These are phyloP conservation scores for Eilema caniola DNA, from an alignment of 2,888 invertebrate genomes.

Conservation along the genomic window DNA sequence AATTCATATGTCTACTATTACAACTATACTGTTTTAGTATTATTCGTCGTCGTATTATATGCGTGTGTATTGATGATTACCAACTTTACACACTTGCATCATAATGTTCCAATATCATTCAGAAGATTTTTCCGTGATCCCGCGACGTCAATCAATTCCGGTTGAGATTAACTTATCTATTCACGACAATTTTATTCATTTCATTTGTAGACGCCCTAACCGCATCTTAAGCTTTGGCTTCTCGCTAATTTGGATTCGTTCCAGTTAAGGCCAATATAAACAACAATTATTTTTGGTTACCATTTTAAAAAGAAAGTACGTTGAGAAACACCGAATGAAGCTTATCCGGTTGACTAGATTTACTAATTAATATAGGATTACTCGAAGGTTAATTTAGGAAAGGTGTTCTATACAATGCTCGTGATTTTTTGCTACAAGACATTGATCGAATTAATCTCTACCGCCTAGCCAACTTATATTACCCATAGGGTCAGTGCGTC, in stretches of 20 bases:
- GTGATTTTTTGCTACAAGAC: too few relatives aligned
- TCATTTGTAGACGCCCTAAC: slow-evolving; percentile 28
- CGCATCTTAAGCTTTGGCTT: slow-evolving; percentile 39
- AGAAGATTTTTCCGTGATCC: too few relatives aligned
- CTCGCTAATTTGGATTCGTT: slow-evolving; percentile 49
- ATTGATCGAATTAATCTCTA: too few relatives aligned
- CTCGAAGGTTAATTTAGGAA: not conserved
- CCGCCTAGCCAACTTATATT: too few relatives aligned
- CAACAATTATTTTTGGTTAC: slow-evolving; percentile 16
- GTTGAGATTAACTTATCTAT: slow-evolving; percentile 8
- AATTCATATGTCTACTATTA: too few relatives aligned
- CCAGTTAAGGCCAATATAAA: slow-evolving; percentile 48
- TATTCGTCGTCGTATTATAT: too few relatives aligned
- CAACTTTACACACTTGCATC: too few relatives aligned
- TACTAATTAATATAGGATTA: slow-evolving; percentile 26
- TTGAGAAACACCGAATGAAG: not conserved
- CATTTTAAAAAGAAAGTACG: slow-evolving; percentile 28
- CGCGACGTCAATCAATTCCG: not conserved
- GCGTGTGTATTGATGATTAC: too few relatives aligned
- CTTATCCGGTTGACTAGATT: slow-evolving; percentile 21
- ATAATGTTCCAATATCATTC: too few relatives aligned
- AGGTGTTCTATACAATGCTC: too few relatives aligned
- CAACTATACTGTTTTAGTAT: too few relatives aligned
- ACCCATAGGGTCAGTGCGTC: too few relatives aligned
- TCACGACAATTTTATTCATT: slow-evolving; percentile 11